Percentiles rank a stretch among this genome's conserved stretches.
phyloP scores from a whole-genome alignment of 35 echinoderm and acorn worm genomes.

The Ptychodera flava region DNA sequence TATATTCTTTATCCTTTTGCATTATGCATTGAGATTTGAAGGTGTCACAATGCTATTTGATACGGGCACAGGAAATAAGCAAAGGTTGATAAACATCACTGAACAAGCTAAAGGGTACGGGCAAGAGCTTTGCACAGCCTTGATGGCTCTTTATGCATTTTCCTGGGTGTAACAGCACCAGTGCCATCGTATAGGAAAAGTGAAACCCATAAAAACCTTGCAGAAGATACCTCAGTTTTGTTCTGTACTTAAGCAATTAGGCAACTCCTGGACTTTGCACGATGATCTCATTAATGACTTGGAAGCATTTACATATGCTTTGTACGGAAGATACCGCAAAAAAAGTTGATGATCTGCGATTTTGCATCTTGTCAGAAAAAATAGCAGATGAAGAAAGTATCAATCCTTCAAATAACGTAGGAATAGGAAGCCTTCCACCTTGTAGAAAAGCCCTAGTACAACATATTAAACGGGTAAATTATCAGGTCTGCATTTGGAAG shows the following conservation, averaged over 20 bases:
- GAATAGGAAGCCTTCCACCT: conserved; percentile 30
- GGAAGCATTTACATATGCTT: conserved; percentile 53
- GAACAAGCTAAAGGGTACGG: neutral
- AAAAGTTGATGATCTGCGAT: conserved; percentile 29
- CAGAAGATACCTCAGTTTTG: neutral
- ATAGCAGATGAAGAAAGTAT: neutral
- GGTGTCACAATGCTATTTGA: conserved; percentile 23
- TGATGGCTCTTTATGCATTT: conserved; percentile 42
- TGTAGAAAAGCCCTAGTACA: conserved; percentile 20
- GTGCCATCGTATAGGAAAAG: conserved; percentile 49
- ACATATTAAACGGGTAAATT: conserved; percentile 19
- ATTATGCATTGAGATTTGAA: neutral
- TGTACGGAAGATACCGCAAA: conserved; percentile 10
- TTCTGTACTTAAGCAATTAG: conserved; percentile 4
- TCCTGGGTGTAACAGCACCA: conserved; percentile 41
- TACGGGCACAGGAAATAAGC: conserved; percentile 21
- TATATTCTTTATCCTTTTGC: conserved; percentile 40
- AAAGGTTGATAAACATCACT: conserved; percentile 25
- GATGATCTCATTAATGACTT: conserved; percentile 6
- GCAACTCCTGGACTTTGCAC: conserved; percentile 32
- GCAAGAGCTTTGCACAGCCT: conserved; percentile 10
- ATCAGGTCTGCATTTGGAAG: conserved; percentile 35
- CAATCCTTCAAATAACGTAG: conserved; percentile 4
- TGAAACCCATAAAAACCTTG: conserved; percentile 40
- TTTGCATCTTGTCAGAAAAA: conserved; percentile 10